Evolutionary conservation across 2,888 invertebrate genomes (phyloP).

Genomic region (Drosophila neutralis): DNA sequence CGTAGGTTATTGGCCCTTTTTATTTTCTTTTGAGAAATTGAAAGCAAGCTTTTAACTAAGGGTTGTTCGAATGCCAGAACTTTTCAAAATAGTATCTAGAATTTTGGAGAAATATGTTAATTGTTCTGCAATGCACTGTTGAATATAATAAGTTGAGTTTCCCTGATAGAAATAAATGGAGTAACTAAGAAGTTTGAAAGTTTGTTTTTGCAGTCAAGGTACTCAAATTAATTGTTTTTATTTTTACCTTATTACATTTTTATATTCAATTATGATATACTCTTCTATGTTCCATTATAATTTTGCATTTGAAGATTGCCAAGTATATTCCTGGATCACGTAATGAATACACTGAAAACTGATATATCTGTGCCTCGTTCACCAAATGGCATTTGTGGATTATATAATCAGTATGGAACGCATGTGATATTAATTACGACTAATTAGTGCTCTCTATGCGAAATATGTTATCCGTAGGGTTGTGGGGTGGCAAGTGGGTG

Average conservation of each 20-base stretch:
- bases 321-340: conserved; percentile 3
- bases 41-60: not conserved
- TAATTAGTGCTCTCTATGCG: conserved; percentile 45
- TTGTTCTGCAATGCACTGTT: not conserved
- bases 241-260: not conserved
- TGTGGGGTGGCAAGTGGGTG: not conserved
- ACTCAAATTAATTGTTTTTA: not conserved
- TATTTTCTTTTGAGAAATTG: not conserved
- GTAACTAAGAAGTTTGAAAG: not conserved
- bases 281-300: too few relatives aligned
- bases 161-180: not conserved
- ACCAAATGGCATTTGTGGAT: conserved; percentile 41
- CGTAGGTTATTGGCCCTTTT: conserved; percentile 10
- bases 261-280: not conserved
- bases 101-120: not conserved
- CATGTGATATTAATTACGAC: conserved; percentile 56
- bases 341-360: conserved; percentile 4
- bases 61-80: not conserved
- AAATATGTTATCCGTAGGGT: conserved; percentile 21
- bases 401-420: conserved; percentile 52
- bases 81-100: not conserved
- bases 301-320: conserved; percentile 1
- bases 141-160: not conserved
- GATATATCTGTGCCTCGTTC: conserved; percentile 18
- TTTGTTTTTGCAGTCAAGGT: not conserved